A percentile compares a stretch with the other conserved stretches of the same genome.
These are phyloP conservation scores for Parazoanthus swiftii DNA, from an alignment of 92 coral and sea anemone species.

Conservation along the genomic window DNA sequence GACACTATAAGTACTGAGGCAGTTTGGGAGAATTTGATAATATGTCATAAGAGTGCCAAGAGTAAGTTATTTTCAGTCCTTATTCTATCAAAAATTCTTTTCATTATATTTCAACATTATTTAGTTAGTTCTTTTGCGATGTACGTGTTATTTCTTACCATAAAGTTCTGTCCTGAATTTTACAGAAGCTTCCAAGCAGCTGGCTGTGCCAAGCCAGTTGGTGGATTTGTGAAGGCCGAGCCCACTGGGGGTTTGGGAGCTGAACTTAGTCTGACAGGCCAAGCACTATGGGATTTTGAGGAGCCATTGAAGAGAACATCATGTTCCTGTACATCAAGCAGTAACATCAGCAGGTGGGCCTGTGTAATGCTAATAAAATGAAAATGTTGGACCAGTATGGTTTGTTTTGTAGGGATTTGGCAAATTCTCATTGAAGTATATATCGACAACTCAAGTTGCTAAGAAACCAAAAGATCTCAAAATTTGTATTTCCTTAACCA, in stretches of 20 bases:
- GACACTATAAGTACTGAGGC: too few species aligned
- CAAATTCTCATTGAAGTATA: not conserved
- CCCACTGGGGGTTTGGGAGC: slow-evolving; percentile 47
- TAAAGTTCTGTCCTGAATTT: not conserved
- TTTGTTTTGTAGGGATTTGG: not conserved
- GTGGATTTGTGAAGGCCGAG: slow-evolving; percentile 66
- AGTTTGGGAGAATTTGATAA: too few species aligned
- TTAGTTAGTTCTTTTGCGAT: too few species aligned
- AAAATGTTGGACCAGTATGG: not conserved
- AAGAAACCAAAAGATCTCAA: not conserved
- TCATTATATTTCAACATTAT: too few species aligned
- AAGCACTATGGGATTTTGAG: slow-evolving; percentile 90
- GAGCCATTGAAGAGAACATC: slow-evolving; percentile 94
- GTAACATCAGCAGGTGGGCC: slow-evolving; percentile 89
- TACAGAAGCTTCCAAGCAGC: slow-evolving; percentile 23
- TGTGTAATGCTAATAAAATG: not conserved
- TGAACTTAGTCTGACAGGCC: slow-evolving; percentile 69
- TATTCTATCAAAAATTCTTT: too few species aligned
- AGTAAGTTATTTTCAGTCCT: too few species aligned
- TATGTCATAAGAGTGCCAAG: too few species aligned
- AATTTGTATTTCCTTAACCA: not conserved
- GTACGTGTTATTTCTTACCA: too few species aligned
- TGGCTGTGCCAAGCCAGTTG: slow-evolving; percentile 39
- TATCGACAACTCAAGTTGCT: too few species aligned
- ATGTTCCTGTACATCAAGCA: slow-evolving; percentile 95